Conservation (phyloP, 2,797 vertebrate genomes). For the Poeciliopsis infans region DNA sequence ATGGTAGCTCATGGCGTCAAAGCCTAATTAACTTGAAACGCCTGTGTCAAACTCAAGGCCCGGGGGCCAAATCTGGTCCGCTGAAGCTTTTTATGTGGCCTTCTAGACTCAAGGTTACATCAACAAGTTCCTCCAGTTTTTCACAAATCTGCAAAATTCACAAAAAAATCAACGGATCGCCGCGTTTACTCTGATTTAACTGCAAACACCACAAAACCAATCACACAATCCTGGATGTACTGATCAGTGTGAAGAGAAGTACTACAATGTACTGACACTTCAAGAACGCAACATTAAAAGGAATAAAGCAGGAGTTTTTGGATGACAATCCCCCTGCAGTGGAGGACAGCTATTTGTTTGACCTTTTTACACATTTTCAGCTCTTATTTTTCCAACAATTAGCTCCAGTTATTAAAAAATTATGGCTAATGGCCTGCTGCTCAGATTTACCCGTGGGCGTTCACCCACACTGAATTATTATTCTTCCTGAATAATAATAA, state of each 20-base stretch:
- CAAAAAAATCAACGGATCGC: too few species aligned
- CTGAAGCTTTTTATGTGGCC: too few species aligned
- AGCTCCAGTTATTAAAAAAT: slow-evolving; percentile 9
- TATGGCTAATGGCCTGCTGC: not conserved
- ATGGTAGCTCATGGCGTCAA: too few species aligned
- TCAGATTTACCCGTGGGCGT: slow-evolving; percentile 9
- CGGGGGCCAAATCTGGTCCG: too few species aligned
- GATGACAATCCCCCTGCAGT: not conserved
- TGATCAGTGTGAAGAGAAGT: not conserved
- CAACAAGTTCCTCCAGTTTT: too few species aligned
- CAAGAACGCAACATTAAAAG: not conserved
- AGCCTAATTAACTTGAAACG: too few species aligned
- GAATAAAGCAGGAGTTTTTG: not conserved
- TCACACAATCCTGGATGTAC: too few species aligned
- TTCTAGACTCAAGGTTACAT: too few species aligned
- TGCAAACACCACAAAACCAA: too few species aligned
- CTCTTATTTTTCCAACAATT: not conserved
- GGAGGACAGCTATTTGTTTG: not conserved
- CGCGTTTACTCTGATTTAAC: too few species aligned
- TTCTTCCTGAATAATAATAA: slow-evolving; percentile 36
- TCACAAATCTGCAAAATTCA: too few species aligned
- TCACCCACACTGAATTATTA: slow-evolving; percentile 5
- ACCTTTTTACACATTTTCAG: not conserved
- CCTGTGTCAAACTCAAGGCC: too few species aligned
- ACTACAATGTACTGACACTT: not conserved